phyloP scores from a whole-genome alignment of 2,797 vertebrate species.

The Acrossocheilus fasciatus region DNA sequence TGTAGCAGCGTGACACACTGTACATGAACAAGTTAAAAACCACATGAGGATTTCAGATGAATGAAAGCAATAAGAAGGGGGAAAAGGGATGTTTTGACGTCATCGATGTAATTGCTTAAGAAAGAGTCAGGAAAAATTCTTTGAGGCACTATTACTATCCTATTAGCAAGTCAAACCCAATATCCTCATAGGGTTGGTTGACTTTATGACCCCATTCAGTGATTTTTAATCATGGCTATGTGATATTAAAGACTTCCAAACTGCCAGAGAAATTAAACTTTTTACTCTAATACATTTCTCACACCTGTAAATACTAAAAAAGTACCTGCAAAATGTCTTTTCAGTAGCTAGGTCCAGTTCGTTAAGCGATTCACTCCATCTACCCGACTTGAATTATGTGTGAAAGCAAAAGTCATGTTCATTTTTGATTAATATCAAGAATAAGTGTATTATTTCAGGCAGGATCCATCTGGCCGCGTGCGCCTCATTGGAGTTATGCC shows the following conservation, averaged over 20 bases:
- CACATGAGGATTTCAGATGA: constrained; percentile 27
- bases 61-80: constrained; percentile 9
- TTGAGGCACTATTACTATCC: constrained; percentile 26
- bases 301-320: constrained; percentile 23
- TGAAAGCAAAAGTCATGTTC: constrained; percentile 33
- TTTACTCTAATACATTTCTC: constrained; percentile 14
- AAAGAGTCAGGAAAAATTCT: constrained; percentile 8
- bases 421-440: constrained; percentile 40
- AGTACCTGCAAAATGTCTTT: neutral
- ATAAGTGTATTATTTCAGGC: constrained; percentile 40
- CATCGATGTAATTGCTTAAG: constrained; percentile 17
- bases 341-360: constrained; percentile 11
- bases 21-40: constrained; percentile 36
- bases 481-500: constrained; percentile 43
- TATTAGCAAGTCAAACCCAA: constrained; percentile 39
- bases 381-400: constrained; percentile 2
- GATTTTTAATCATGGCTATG: constrained; percentile 17
- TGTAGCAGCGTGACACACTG: constrained; percentile 54
- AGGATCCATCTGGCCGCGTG: constrained; percentile 28
- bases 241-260: constrained; percentile 18
- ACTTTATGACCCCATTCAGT: constrained; percentile 1
- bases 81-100: neutral
- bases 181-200: neutral
- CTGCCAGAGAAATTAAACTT: neutral
- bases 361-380: constrained; percentile 8